Evolutionary conservation across 2,113 vertebrate genomes (phyloP).

Genomic region (Istiophorus platypterus): DNA sequence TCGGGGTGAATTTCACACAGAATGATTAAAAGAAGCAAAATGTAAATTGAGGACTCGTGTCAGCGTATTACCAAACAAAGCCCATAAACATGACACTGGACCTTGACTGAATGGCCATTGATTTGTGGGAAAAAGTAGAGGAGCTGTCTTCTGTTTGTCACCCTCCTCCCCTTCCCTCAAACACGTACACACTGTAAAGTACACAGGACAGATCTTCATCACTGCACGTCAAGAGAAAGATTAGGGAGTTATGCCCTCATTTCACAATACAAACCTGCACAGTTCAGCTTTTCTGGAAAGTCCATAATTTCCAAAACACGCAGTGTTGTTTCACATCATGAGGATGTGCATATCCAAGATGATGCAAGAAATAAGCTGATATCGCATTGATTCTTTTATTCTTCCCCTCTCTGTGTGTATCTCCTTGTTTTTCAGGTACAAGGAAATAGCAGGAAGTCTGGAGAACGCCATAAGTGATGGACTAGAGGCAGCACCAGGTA

Average conservation of each 20-base stretch:
- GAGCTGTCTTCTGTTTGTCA: conserved; percentile 55
- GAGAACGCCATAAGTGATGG: conserved; percentile 89
- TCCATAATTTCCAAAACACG: conserved; percentile 7
- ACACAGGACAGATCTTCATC: conserved; percentile 28
- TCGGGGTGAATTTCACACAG: conserved; percentile 11
- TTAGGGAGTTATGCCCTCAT: conserved; percentile 39
- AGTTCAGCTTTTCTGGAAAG: conserved; percentile 23
- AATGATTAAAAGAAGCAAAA: conserved; percentile 34
- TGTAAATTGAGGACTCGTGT: conserved; percentile 24
- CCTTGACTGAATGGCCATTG: conserved; percentile 40
- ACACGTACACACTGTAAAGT: conserved; percentile 42
- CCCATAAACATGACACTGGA: conserved; percentile 35
- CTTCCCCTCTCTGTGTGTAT: not conserved
- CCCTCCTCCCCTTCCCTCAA: not conserved
- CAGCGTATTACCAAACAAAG: conserved; percentile 23
- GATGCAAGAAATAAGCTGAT: conserved; percentile 30
- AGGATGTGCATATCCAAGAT: conserved; percentile 10
- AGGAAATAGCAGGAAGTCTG: conserved; percentile 93
- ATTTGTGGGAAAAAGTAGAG: conserved; percentile 30
- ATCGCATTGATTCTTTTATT: conserved; percentile 40
- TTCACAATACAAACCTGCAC: conserved; percentile 53
- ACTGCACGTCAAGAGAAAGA: conserved; percentile 28
- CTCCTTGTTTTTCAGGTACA: conserved; percentile 84
- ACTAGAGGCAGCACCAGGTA: conserved; percentile 91
- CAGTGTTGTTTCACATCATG: conserved; percentile 24